Base-by-base conservation (phyloP, 2,113 vertebrate genomes). In the Hypocryptadius cinnamomeus region DNA sequence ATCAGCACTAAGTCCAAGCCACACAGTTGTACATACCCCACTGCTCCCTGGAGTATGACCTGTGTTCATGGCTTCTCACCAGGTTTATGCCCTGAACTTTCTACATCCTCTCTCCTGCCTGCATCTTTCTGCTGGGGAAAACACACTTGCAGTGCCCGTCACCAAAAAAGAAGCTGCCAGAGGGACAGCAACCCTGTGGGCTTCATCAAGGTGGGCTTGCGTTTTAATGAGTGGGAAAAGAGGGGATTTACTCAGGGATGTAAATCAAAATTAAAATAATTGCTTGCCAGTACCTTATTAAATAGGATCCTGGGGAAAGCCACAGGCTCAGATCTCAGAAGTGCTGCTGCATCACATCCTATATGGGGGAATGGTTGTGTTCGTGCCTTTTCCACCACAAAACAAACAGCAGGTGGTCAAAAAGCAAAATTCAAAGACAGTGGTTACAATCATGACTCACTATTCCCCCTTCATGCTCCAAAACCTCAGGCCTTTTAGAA, bases 321-420 rank as follows among this genome's bases (percentile, higher is more conserved):
- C 68, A 42, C 3, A 6, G 66, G 68, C 33, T 77, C 48, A 71
- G 54, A 42, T 51, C 86, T 76, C 27, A 6, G 23, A 50, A 51
- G 4, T 1, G 0, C 19, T 85, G 31, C 44, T 83, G 33, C 30
- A 66, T 25, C 14, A 3, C 35, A 64, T 15, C 37, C 77, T 35
- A 1, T 4, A 16, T 2, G 24, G 57, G 30, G 48, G 45, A 12
- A 28, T 0, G 0, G 19, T 25, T 35, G 19, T 3, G 8, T 47
- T 70, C 16, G 4, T 31, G 45, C 12, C 14, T 23, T 73, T 81
- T 44, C 63, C 35, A 28, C 25, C 40, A 47, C n/a, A 56, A 90
- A 83, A n/a, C 19, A 24, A 63, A 47, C 9, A 25, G 24, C 51
- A 82, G 64, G 20, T 30, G 63, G 24, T n/a, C 44, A 33, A 79